phyloP scores from a whole-genome alignment of 1,140 invertebrate species.

The Zaprionus gabonicus region DNA sequence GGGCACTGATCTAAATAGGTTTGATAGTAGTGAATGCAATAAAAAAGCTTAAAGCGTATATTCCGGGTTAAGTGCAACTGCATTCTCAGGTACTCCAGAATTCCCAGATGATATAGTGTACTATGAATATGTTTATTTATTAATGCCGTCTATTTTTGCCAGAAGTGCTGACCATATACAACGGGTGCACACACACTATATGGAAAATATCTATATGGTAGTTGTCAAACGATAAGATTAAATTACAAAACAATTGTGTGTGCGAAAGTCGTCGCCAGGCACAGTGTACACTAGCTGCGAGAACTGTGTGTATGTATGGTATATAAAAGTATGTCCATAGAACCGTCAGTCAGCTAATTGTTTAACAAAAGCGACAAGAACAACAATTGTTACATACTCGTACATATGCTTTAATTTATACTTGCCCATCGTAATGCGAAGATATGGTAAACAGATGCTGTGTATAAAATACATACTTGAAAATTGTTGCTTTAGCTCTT shows the following conservation, averaged over 20 bases:
- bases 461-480: constrained; percentile 18
- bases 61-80: not conserved
- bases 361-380: constrained; percentile 59
- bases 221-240: constrained; percentile 76
- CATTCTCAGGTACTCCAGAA: not conserved
- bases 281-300: constrained; percentile 12
- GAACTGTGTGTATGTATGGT: constrained; percentile 16
- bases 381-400: constrained; percentile 43
- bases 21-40: too few species aligned
- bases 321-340: constrained; percentile 34
- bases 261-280: constrained; percentile 15
- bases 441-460: constrained; percentile 42
- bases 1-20: not conserved
- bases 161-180: not conserved
- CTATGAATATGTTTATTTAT: not conserved
- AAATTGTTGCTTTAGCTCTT: not conserved
- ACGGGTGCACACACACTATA: not conserved
- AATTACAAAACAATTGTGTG: constrained; percentile 74
- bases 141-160: not conserved
- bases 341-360: constrained; percentile 55
- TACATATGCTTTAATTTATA: constrained; percentile 49
- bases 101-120: constrained; percentile 2
- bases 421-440: constrained; percentile 45
- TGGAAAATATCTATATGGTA: constrained; percentile 44
- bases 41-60: not conserved